phyloP scores from a whole-genome alignment of 2,797 vertebrate genomes.

The Channallabes apus region DNA sequence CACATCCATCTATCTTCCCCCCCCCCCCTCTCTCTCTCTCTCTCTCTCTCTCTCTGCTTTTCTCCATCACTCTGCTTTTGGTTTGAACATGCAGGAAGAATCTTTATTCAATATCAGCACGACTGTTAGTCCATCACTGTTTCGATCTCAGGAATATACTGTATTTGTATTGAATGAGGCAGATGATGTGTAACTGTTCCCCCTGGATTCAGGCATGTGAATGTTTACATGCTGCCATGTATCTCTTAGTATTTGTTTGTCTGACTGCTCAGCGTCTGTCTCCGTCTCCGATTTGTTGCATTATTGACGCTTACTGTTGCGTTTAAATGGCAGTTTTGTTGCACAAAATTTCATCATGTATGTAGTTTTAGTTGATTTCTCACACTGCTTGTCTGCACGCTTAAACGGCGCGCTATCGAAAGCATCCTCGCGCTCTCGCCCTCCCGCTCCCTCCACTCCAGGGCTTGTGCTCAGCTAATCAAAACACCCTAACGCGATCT shows the following conservation, averaged over 20 bases:
- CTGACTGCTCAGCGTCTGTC: not conserved
- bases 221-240: not conserved
- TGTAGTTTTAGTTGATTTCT: not conserved
- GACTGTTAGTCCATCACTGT: not conserved
- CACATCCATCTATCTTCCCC: not conserved
- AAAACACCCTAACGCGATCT: slow-evolving; percentile 2
- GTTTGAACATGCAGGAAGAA: not conserved
- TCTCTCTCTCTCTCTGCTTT: not conserved
- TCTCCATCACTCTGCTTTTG: not conserved
- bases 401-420: not conserved
- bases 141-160: not conserved
- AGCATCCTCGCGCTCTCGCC: not conserved
- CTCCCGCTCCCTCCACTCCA: not conserved
- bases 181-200: not conserved
- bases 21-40: not conserved
- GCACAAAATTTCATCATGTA: slow-evolving; percentile 18
- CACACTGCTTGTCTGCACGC: not conserved
- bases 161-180: not conserved
- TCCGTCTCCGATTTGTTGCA: not conserved
- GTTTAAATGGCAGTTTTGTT: not conserved
- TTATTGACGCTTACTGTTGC: not conserved
- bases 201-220: not conserved
- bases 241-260: not conserved
- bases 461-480: slow-evolving; percentile 6
- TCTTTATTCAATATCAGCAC: not conserved